Evolutionary conservation across 2,888 invertebrate species (phyloP).

Genomic region (Aricia artaxerxes): DNA sequence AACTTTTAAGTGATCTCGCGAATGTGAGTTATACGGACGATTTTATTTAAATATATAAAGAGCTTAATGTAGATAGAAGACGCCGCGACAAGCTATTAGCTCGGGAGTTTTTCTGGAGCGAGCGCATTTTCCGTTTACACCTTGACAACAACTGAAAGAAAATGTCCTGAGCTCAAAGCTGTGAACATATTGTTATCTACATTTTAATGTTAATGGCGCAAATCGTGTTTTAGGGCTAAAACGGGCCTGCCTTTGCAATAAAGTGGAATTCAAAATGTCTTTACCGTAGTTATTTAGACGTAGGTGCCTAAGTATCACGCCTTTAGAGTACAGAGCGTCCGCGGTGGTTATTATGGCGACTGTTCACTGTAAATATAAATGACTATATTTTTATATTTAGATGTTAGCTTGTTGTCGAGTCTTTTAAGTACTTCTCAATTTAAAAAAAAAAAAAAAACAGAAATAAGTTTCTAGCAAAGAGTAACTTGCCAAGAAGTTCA

Average conservation of each 20-base stretch:
- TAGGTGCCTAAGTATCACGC: slow-evolving; percentile 50
- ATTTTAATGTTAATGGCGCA: slow-evolving; percentile 43
- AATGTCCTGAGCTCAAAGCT: slow-evolving; percentile 16
- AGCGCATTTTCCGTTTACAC: neutral
- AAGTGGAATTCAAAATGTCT: slow-evolving; percentile 38
- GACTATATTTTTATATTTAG: slow-evolving; percentile 54
- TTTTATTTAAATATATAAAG: slow-evolving; percentile 9
- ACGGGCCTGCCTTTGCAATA: slow-evolving; percentile 12
- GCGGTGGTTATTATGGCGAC: slow-evolving; percentile 42
- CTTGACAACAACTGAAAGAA: slow-evolving; percentile 8
- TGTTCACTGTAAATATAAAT: slow-evolving; percentile 74
- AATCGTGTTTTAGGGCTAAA: slow-evolving; percentile 4
- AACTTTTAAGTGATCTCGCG: slow-evolving; percentile 37
- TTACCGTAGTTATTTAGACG: slow-evolving; percentile 40
- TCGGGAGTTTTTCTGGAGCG: slow-evolving; percentile 13
- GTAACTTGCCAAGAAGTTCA: neutral
- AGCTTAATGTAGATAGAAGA: slow-evolving; percentile 18
- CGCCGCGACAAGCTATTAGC: neutral
- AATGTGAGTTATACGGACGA: neutral
- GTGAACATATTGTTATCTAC: slow-evolving; percentile 24
- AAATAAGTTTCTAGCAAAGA: neutral
- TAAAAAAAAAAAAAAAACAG: slow-evolving; percentile 42
- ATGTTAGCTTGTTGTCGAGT: slow-evolving; percentile 48
- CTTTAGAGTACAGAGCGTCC: slow-evolving; percentile 47
- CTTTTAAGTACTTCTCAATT: slow-evolving; percentile 64